A percentile compares a stretch with the other conserved stretches of the same genome.
These are phyloP conservation scores for Tenualosa thibaudeaui DNA, from an alignment of 2,797 vertebrate genomes.

Conservation along the genomic window DNA sequence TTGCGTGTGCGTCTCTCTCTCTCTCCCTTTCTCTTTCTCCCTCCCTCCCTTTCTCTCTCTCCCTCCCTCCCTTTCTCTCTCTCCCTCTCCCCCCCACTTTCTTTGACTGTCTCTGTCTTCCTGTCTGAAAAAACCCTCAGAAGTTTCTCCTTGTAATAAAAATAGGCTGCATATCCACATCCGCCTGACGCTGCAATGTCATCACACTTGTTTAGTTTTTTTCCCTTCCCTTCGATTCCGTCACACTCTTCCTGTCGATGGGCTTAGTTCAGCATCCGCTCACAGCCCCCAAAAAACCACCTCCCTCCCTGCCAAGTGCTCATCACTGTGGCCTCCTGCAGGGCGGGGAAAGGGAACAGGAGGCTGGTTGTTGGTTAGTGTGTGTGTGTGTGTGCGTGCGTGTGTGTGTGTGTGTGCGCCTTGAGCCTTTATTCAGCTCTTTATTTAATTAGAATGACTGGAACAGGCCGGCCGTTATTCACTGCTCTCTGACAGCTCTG, in stretches of 20 bases:
- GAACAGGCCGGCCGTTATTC: background rate
- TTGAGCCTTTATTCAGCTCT: background rate
- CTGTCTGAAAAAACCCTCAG: background rate
- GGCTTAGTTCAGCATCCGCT: background rate
- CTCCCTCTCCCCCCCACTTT: background rate
- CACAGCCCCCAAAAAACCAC: background rate
- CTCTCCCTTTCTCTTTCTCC: background rate
- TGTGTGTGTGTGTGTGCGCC: background rate
- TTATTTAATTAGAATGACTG: background rate
- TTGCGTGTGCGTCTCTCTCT: background rate
- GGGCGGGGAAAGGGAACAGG: background rate
- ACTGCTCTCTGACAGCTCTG: background rate
- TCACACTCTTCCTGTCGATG: background rate
- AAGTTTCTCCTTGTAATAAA: background rate
- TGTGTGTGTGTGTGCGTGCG: background rate
- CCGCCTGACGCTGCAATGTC: background rate
- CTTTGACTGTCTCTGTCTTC: background rate
- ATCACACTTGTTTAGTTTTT: background rate
- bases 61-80: background rate
- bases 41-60: background rate
- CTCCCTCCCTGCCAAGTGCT: background rate
- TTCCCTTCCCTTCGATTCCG: background rate
- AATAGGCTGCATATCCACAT: background rate
- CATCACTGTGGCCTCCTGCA: background rate
- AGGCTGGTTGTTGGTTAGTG: background rate